Evolutionary conservation across 2,797 vertebrate species (phyloP).

Genomic region (Lithobates sylvaticus): DNA sequence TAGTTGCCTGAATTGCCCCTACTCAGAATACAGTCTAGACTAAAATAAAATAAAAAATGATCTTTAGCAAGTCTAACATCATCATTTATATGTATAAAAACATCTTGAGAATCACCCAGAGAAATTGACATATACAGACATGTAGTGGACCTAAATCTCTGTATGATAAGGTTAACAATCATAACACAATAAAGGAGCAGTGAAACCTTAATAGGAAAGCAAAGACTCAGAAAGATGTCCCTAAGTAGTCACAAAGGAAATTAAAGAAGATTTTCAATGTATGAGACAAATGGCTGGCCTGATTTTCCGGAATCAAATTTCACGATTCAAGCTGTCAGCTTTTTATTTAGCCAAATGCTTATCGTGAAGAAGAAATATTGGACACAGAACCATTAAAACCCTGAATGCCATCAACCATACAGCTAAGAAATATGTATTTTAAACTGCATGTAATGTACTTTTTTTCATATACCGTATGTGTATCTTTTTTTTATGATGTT

Average conservation of each 20-base stretch:
- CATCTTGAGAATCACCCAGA: not conserved
- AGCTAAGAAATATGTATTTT: not conserved
- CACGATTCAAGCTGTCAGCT: not conserved
- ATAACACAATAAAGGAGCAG: not conserved
- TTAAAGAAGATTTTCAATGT: not conserved
- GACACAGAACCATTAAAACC: not conserved
- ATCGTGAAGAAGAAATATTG: not conserved
- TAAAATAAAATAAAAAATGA: too few species aligned
- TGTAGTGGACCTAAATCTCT: not conserved
- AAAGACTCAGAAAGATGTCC: not conserved
- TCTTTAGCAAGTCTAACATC: too few species aligned
- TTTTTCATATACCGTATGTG: not conserved
- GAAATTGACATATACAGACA: not conserved
- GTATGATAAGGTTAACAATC: not conserved
- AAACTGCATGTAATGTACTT: not conserved
- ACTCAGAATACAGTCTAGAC: too few species aligned
- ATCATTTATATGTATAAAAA: not conserved
- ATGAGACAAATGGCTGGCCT: not conserved
- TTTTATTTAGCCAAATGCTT: not conserved
- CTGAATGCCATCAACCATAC: not conserved
- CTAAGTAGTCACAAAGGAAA: not conserved
- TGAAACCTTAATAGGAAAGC: not conserved
- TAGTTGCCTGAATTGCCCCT: too few species aligned
- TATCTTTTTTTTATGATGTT: too few species aligned
- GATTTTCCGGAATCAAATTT: not conserved